These are phyloP conservation scores for Spinus pinus DNA, from an alignment of 2,797 vertebrate species.

Conservation along the genomic window DNA sequence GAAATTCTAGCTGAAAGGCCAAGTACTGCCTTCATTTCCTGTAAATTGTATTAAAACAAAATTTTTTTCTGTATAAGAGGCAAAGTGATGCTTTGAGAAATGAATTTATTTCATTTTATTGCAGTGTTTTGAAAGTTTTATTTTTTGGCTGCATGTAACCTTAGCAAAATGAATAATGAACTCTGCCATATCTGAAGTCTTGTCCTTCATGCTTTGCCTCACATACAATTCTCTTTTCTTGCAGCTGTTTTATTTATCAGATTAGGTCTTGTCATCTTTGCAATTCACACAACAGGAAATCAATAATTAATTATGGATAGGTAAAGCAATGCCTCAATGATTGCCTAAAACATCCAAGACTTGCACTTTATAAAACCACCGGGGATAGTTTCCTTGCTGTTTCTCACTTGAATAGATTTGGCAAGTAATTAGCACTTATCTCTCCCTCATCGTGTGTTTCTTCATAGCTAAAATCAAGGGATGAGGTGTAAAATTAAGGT, in stretches of 20 bases:
- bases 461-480: neutral
- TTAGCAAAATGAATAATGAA: constrained; percentile 49
- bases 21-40: neutral
- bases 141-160: neutral
- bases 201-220: constrained; percentile 61
- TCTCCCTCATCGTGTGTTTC: neutral
- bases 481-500: neutral
- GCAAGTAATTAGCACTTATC: neutral
- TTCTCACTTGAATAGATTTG: neutral
- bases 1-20: neutral
- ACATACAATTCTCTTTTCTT: constrained; percentile 28
- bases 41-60: neutral
- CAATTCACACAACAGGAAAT: constrained; percentile 63
- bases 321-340: constrained; percentile 39
- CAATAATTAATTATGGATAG: constrained; percentile 71
- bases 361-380: neutral
- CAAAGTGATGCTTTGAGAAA: constrained; percentile 37
- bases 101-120: constrained; percentile 33
- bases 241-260: constrained; percentile 33
- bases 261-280: constrained; percentile 38
- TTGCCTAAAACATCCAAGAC: neutral
- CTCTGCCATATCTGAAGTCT: neutral
- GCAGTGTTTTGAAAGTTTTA: neutral
- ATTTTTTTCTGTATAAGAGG: constrained; percentile 2
- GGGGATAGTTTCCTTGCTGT: neutral